Evolutionary conservation across 2,113 vertebrate species (phyloP), one percentile per base, ranked within the genome.

Genomic region (Pollimyrus isidori): DNA sequence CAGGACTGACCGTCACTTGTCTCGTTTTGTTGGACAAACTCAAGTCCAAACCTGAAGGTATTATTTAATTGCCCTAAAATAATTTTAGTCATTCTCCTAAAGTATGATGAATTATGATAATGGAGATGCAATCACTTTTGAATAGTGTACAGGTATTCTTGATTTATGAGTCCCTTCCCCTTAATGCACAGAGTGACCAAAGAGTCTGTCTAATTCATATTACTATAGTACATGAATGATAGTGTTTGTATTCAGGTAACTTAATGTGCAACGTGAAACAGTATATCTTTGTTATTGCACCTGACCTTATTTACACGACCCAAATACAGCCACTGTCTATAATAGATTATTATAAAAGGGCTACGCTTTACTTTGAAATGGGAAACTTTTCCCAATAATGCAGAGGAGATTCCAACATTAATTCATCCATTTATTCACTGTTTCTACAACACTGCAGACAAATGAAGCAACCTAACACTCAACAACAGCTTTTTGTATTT

Each of bases 401-500:
- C 48, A 50, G n/a, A 35, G n/a, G n/a, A n/a, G 84, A 48, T n/a
- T 52, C 1, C n/a, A 30, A 17, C 13, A 39, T 53, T 87, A 19
- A 35, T 48, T 10, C 30, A 39, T 30, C n/a, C 17, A 87, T 87
- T 26, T 53, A 7, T 49, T 86, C 7, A 52, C 76, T 52, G 45
- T 86, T 39, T 52, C 53, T 49, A 35, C 46, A 86, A 35, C 85
- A 86, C 10, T 84, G 46, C 42, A n/a, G 46, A 84, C 23, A 30
- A 49, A 52, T 53, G 23, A 86, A 52, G 48, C 26, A 9, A 17
- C 30, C 30, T 87, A 53, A 35, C 91, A 92, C 90, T 91, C 89
- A 90, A 85, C 88, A 89, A 91, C 91, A 69, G 30, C 6, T 11
- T 73, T 35, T 73, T 35, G n/a, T 30, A 30, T 73, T 73, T 73